Conservation (phyloP, 2,888 invertebrate genomes). For the Drosophila macrothrix region DNA sequence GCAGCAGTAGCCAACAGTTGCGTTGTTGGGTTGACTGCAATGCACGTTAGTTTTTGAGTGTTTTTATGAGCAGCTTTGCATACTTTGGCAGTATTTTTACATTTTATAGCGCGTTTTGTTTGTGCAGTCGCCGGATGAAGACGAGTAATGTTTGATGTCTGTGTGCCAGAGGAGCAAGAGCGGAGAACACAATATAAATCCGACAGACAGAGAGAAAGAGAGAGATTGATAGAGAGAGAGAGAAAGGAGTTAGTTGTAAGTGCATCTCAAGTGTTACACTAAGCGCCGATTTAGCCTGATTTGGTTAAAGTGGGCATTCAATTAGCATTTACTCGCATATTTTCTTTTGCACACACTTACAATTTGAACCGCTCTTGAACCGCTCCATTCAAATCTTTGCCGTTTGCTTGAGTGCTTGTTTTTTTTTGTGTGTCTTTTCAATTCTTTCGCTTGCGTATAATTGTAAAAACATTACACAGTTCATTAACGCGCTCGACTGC, state of each 20-base stretch:
- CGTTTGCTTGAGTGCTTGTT: neutral
- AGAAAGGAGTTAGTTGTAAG: slow-evolving; percentile 40
- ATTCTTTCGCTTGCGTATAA: slow-evolving; percentile 24
- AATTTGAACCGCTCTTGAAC: slow-evolving; percentile 9
- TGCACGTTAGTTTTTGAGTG: slow-evolving; percentile 75
- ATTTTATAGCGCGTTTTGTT: slow-evolving; percentile 76
- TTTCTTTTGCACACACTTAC: slow-evolving; percentile 13
- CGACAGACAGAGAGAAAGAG: neutral
- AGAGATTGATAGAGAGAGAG: neutral
- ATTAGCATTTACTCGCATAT: slow-evolving; percentile 58
- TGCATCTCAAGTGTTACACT: slow-evolving; percentile 63
- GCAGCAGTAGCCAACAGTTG: slow-evolving; percentile 1
- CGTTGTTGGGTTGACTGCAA: slow-evolving; percentile 39
- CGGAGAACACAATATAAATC: too few relatives aligned
- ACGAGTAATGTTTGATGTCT: slow-evolving; percentile 55
- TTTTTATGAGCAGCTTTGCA: slow-evolving; percentile 81
- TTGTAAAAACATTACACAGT: slow-evolving; percentile 70
- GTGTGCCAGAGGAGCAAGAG: neutral
- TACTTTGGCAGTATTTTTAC: slow-evolving; percentile 78
- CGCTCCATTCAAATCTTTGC: neutral
- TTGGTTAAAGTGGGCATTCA: slow-evolving; percentile 73
- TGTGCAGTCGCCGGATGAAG: slow-evolving; percentile 71
- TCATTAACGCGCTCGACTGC: slow-evolving; percentile 60
- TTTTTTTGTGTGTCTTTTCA: slow-evolving; percentile 6
- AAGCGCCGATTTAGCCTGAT: slow-evolving; percentile 65